phyloP scores from a whole-genome alignment of 1,140 invertebrate species.

The Drosophila azteca region DNA sequence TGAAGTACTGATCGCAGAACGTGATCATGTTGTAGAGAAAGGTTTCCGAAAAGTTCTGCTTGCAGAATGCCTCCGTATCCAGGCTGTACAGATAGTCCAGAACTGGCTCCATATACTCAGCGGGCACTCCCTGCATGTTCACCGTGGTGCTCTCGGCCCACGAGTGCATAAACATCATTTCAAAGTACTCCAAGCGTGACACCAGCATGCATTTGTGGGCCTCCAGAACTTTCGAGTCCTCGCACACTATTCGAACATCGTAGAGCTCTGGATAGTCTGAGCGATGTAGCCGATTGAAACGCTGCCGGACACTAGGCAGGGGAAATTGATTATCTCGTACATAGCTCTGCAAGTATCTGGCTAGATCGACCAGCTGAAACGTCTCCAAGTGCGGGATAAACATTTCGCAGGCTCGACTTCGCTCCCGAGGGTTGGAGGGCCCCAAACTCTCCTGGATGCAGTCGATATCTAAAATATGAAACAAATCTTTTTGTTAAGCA shows the following conservation, averaged over 20 bases:
- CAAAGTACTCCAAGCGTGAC: constrained; percentile 89
- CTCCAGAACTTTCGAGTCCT: constrained; percentile 85
- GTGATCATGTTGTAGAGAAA: constrained; percentile 87
- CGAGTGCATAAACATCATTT: constrained; percentile 87
- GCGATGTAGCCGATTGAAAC: constrained; percentile 57
- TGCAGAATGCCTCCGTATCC: constrained; percentile 84
- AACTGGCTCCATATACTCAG: constrained; percentile 85
- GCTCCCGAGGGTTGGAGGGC: constrained; percentile 43
- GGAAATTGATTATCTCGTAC: constrained; percentile 42
- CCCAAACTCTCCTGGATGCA: constrained; percentile 71
- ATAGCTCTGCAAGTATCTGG: constrained; percentile 52
- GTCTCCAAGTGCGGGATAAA: constrained; percentile 62
- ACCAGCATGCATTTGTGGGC: constrained; percentile 90
- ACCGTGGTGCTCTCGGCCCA: constrained; percentile 86
- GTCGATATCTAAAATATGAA: constrained; percentile 58
- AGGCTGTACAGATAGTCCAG: constrained; percentile 88
- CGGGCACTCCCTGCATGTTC: constrained; percentile 66
- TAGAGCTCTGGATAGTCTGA: constrained; percentile 84
- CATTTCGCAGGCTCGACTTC: constrained; percentile 48
- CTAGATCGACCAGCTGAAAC: constrained; percentile 56
- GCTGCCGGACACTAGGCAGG: constrained; percentile 29
- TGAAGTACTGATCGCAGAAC: constrained; percentile 88
- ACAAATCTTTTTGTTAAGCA: background rate
- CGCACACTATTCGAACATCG: constrained; percentile 86
- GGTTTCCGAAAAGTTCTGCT: constrained; percentile 84